Base-by-base conservation (phyloP, 2,888 invertebrate genomes). In the Drosophila rellima region DNA sequence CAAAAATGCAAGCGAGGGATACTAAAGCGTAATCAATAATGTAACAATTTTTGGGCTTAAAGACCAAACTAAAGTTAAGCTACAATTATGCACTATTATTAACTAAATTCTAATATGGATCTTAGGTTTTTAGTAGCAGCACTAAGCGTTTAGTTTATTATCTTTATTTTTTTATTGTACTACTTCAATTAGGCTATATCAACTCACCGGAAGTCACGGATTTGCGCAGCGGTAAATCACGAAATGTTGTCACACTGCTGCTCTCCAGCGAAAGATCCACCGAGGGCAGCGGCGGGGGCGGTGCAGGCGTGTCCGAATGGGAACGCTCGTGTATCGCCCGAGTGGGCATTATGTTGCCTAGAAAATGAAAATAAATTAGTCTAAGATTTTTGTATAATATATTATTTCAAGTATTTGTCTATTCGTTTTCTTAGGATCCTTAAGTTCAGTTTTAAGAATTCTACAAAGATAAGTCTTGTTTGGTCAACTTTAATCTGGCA, bases 241-340 rank as follows among this genome's bases (percentile, higher is more conserved):
- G 97, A 88, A 98, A 95, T 70, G 97, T 97, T 59, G 98, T 97
- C 74, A 98, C 98, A 92, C 98, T 98, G 92, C 98, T 98, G 93
- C 98, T 98, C 93, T 98, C 98, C 33, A 97, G 97, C 61, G 97
- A 98, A 65, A 98, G 94, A 92, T 98, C 97, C 56, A 98, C 97
- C 11, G 96, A 95, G 52, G 96, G 96, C 82, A 97, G 93, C 55
- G 96, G 95, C 60, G 96, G 95, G 52, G 96, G 96, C 18, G 96
- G 97, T 4, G 89, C 85, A 8, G 88, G 85, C 50, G 97, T 97
- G 92, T 97, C 97, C 26, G 97, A 97, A 93, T 97, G 97, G 31
- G 97, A 97, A 72, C 97, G 94, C 92, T 97, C 97, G 92, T 97
- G 97, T 92, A 96, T 96, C 48, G 96, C 74, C 20, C 86, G 89